Conservation (phyloP, 2,888 invertebrate genomes). For the Chesias legatella region DNA sequence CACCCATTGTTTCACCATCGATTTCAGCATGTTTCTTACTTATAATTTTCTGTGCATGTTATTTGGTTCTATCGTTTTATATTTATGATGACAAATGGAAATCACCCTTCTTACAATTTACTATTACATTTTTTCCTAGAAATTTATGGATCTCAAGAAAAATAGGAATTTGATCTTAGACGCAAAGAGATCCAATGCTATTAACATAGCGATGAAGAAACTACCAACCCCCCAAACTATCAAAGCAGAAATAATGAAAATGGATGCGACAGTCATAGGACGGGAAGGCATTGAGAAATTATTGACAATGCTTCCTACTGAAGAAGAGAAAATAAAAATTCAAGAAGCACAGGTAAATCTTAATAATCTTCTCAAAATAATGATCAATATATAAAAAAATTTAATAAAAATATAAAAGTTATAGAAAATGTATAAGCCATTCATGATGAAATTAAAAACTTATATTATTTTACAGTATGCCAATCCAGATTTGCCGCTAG, state of each 20-base stretch:
- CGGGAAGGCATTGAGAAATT: constrained; percentile 99
- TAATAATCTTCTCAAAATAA: no score
- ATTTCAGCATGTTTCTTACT: no score
- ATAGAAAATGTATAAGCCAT: no score
- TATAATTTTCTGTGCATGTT: no score
- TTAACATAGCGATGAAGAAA: constrained; percentile 99
- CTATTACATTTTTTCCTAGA: constrained; percentile 40
- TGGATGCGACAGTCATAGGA: constrained; percentile 99
- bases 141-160: constrained; percentile 73
- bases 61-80: no score
- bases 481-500: constrained; percentile 93
- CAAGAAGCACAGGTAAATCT: constrained; percentile 93
- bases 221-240: constrained; percentile 98
- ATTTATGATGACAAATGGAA: no score
- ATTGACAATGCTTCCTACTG: constrained; percentile 97
- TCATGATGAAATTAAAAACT: neutral
- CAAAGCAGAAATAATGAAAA: constrained; percentile 99
- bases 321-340: constrained; percentile 97
- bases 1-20: no score
- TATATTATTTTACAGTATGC: constrained; percentile 77
- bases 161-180: constrained; percentile 93
- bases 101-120: no score
- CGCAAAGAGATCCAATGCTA: constrained; percentile 98
- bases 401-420: no score
- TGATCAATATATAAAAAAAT: no score